Base-by-base conservation (phyloP, 2,113 vertebrate genomes). In the Thamnophis sirtalis region DNA sequence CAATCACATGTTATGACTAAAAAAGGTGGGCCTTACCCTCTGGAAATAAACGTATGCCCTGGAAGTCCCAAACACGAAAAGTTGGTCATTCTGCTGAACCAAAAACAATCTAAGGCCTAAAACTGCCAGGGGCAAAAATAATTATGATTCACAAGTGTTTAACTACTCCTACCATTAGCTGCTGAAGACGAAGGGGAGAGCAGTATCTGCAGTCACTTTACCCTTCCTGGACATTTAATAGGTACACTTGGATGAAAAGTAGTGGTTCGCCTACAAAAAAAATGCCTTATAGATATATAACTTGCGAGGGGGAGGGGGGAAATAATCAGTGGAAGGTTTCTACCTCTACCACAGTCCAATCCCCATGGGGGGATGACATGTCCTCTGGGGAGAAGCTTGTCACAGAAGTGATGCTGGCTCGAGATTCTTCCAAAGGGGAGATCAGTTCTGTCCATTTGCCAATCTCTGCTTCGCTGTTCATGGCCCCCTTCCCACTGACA, bases 301-400 rank as follows among this genome's bases (percentile, higher is more conserved):
- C 49, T 63, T 53, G 48, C 0, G 28, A 43, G 48, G 48, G 55
- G 53, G 73, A n/a, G n/a, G 55, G 53, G 73, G 80, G 11, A 56
- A 88, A 38, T 38, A 58, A 60, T 98, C 96, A 99, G 95, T 99
- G 98, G 93, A 99, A 98, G 0, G 98, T 98, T 95, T 99, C 98
- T 95, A 99, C 97, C 95, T 99, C 98, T 73, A 99, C 98, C 56
- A 99, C 98, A 0, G 98, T 99, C 98, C 98, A 99, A 94, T 99
- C 98, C 1, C 98, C 98, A 95, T 98, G 98, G 0, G 98, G 96
- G 28, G 98, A 98, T 87, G 98, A 98, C 2, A 97, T 96, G 9
- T 98, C 97, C 92, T 99, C 98, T 0, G 98, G 98, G 89, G 98
- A 99, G 96, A 98, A 99, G 93, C 98, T 99, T 84, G 98, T 99